A percentile compares a stretch with the other conserved stretches of the same genome.
phyloP scores from a whole-genome alignment of 2,888 invertebrate species.

The Acronicta psi region DNA sequence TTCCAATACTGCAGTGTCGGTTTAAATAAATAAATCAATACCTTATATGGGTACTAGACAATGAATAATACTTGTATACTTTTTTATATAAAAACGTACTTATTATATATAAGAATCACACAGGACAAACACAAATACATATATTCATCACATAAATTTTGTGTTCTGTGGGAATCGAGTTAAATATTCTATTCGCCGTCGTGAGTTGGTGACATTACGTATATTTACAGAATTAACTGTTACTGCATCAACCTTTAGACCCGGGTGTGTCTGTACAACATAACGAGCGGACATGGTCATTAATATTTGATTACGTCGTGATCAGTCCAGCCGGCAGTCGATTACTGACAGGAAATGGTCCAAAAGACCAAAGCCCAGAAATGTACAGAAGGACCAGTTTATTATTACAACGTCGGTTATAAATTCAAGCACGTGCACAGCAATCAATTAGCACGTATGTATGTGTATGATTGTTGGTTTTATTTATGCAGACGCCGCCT shows the following conservation, averaged over 20 bases:
- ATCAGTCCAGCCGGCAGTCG: slow-evolving; percentile 72
- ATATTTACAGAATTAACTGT: slow-evolving; percentile 16
- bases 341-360: slow-evolving; percentile 78
- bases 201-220: not conserved
- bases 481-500: too few relatives aligned
- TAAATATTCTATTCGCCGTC: too few relatives aligned
- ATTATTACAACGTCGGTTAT: too few relatives aligned
- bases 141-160: too few relatives aligned
- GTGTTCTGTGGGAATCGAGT: too few relatives aligned
- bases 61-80: not conserved
- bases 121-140: too few relatives aligned
- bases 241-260: slow-evolving; percentile 13
- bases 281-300: slow-evolving; percentile 56
- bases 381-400: slow-evolving; percentile 16
- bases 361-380: slow-evolving; percentile 16
- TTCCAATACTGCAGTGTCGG: slow-evolving; percentile 9
- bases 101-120: too few relatives aligned
- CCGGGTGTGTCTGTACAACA: slow-evolving; percentile 26
- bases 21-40: not conserved
- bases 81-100: too few relatives aligned
- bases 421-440: too few relatives aligned
- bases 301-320: slow-evolving; percentile 68
- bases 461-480: too few relatives aligned
- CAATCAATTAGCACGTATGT: too few relatives aligned
- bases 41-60: too few relatives aligned